Evolutionary conservation across 2,888 invertebrate species (phyloP), one percentile per base, ranked within the genome.

Genomic region (Epirrita christyi): DNA sequence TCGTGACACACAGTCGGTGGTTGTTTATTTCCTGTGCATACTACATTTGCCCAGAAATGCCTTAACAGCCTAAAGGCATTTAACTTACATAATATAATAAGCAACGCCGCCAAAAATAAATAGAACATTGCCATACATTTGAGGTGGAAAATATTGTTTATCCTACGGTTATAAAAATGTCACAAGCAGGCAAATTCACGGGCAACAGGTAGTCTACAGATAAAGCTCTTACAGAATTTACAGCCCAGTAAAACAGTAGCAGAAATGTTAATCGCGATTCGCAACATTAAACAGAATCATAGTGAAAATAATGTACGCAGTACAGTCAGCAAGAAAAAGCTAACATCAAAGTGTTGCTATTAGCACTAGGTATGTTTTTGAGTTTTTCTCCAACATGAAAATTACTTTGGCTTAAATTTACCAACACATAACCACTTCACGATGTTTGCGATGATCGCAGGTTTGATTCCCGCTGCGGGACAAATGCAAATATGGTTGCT

Each of bases 191-290:
- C 46, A 14, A 43, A 58, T 28, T 28, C 46, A 5, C 40, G 0
- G 27, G 48, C 52, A 58, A 58, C 58, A 58, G 58, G 53, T 53
- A 52, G 52, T 43, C 7, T 32, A 32, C 46, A 46, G 32, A 32
- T 32, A 29, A 32, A 37, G 29, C 37, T 34, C 37, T 27, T 37
- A 48, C 29, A 38, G 29, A 32, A 45, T 11, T 21, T 38, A 45
- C 13, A 38, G 29, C n/a, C n/a, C 47, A 41, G 11, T 47, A 29
- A 42, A 28, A 34, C n/a, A 37, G 36, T 28, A 41, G 41, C 36
- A 21, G 11, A n/a, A 49, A 21, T 49, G 15, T 54, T 11, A 42
- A 37, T 47, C 27, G 32, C 37, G 11, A 28, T 37, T 47, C 27
- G 32, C 37, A 21, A 28, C 47, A 47, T 38, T 28, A 28, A 47